phyloP scores from a whole-genome alignment of 2,888 invertebrate genomes.

The Pegoplata infirma region DNA sequence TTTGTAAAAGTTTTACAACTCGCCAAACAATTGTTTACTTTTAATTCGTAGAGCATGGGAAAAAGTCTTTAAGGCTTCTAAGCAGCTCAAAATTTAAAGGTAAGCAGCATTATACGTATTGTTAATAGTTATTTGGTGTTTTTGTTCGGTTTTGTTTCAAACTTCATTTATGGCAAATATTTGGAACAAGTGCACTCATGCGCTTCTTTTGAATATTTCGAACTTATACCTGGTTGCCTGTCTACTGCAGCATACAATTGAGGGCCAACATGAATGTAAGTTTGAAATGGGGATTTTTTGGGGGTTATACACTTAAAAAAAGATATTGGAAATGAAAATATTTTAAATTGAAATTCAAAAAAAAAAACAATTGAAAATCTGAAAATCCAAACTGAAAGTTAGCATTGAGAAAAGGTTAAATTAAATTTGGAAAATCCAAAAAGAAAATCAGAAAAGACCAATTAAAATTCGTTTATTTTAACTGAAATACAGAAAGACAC shows the following conservation, averaged over 20 bases:
- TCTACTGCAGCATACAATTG: constrained; percentile 17
- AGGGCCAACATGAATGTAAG: not conserved
- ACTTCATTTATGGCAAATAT: constrained; percentile 58
- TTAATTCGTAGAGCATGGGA: constrained; percentile 57
- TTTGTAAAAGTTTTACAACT: constrained; percentile 55
- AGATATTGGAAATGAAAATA: too few species aligned
- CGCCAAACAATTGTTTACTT: constrained; percentile 55
- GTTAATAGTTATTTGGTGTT: constrained; percentile 43
- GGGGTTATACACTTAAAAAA: too few species aligned
- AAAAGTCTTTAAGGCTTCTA: constrained; percentile 49
- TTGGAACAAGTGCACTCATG: constrained; percentile 64
- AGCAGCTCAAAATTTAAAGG: constrained; percentile 19
- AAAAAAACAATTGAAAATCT: too few species aligned
- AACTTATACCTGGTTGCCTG: constrained; percentile 28
- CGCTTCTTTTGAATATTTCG: constrained; percentile 56
- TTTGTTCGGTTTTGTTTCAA: constrained; percentile 29
- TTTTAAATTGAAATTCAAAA: too few species aligned
- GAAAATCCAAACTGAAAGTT: too few species aligned
- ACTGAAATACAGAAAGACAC: too few species aligned
- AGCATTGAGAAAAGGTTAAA: too few species aligned
- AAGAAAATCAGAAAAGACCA: too few species aligned
- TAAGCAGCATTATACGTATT: constrained; percentile 23
- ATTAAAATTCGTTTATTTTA: too few species aligned
- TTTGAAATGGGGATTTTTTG: too few species aligned
- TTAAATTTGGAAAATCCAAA: too few species aligned